Evolutionary conservation across 2,797 vertebrate genomes (phyloP), one percentile per base, ranked within the genome.

Genomic region (Macroramphosus scolopax): DNA sequence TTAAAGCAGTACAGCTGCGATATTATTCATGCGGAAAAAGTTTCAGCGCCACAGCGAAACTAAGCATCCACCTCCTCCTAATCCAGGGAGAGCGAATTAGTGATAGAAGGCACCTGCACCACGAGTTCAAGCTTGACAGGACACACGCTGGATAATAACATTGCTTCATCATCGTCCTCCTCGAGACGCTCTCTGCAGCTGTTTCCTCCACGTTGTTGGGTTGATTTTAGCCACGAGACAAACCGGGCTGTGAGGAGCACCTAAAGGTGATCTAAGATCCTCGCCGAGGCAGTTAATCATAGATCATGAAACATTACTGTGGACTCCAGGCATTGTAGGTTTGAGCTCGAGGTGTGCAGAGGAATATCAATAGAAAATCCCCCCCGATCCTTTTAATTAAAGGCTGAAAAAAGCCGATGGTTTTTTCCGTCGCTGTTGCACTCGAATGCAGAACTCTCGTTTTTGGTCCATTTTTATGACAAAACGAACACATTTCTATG

Each of bases 361-460:
- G 47, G 79, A 86, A 86, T 78, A 81, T 85, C 77, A 80, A 84
- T 80, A 83, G 63, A 78, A 63, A 53, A n/a, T n/a, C 30, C 48
- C 55, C 61, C 68, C 48, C 45, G 49, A 68, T 75, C 54, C 74
- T 68, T 77, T 61, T 57, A 66, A 77, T 81, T 68, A 52, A 74
- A 77, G 62, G 46, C 51, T 63, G n/a, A n/a, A n/a, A 72, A 78
- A 69, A 63, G 52, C 58, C 38, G n/a, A n/a, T n/a, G 44, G 40
- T 71, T 45, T 53, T 52, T 39, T 32, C 30, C 45, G 37, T 33
- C 45, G 41, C 35, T 52, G 25, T 24, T 41, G 34, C 45, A 29
- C 62, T n/a, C n/a, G n/a, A n/a, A n/a, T n/a, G n/a, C n/a, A n/a
- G n/a, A n/a, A n/a, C n/a, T n/a, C n/a, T n/a, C n/a, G n/a, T n/a